phyloP scores from a whole-genome alignment of 2,888 invertebrate genomes.

The Kuschelorhynchus macadamiae region DNA sequence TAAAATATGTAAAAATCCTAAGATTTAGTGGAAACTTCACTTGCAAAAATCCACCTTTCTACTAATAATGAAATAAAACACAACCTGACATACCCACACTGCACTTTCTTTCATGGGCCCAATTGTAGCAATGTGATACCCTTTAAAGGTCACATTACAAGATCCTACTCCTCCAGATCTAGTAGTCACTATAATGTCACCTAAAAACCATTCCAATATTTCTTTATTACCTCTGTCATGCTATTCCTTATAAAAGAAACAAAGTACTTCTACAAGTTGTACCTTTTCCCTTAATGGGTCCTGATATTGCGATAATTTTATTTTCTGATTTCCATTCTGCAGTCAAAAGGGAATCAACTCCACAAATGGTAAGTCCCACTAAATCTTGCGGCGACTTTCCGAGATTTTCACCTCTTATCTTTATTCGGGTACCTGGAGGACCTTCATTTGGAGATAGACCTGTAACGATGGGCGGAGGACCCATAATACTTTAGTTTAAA shows the following conservation, averaged over 20 bases:
- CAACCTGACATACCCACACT: conserved; percentile 89
- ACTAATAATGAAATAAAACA: too few relatives aligned
- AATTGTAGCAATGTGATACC: conserved; percentile 68
- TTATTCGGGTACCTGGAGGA: conserved; percentile 95
- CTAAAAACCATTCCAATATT: too few relatives aligned
- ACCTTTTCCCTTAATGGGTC: conserved; percentile 78
- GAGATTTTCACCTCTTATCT: conserved; percentile 95
- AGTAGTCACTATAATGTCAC: conserved; percentile 93
- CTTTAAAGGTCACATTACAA: conserved; percentile 90
- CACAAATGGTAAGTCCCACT: conserved; percentile 93
- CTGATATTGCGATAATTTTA: conserved; percentile 96
- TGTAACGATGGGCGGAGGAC: conserved; percentile 89
- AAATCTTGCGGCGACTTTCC: conserved; percentile 89
- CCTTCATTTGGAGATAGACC: conserved; percentile 99
- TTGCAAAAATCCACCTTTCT: too few relatives aligned
- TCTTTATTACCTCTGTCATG: too few relatives aligned
- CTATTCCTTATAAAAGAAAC: too few relatives aligned
- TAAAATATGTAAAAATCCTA: too few relatives aligned
- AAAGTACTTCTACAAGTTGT: too few relatives aligned
- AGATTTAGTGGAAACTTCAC: too few relatives aligned
- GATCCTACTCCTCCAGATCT: conserved; percentile 88
- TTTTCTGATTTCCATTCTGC: conserved; percentile 99
- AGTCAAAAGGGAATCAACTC: conserved; percentile 93
- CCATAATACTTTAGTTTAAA: conserved; percentile 73
- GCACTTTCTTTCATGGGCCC: conserved; percentile 97